Conservation (phyloP, 2,113 vertebrate genomes). For the Abramis brama region DNA sequence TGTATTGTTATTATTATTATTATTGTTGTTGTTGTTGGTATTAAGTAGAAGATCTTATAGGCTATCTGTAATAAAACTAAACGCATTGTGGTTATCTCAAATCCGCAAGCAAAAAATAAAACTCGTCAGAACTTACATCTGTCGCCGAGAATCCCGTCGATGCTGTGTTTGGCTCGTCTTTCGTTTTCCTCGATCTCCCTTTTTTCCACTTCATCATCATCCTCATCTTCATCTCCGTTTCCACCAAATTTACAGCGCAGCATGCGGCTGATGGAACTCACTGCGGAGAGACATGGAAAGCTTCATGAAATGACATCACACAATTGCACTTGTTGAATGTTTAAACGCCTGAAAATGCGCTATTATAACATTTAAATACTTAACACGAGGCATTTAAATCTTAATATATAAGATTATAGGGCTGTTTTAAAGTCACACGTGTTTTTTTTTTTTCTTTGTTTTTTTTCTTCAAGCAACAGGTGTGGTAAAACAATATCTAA, state of each 20-base stretch:
- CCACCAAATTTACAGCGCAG: conserved; percentile 94
- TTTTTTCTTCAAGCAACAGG: background rate
- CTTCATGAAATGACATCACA: background rate
- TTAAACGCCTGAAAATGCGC: background rate
- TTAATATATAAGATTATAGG: background rate
- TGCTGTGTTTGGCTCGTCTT: conserved; percentile 95
- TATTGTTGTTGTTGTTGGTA: background rate
- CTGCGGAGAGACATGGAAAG: conserved; percentile 64
- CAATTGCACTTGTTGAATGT: background rate
- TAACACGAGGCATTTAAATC: background rate
- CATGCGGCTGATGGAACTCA: conserved; percentile 97
- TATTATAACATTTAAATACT: background rate
- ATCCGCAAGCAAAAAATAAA: background rate
- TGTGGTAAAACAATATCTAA: background rate
- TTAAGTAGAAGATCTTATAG: no score
- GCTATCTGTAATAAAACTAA: background rate
- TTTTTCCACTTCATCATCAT: conserved; percentile 92
- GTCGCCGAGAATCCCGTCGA: conserved; percentile 96
- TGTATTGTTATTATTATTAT: background rate
- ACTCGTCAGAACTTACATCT: conserved; percentile 83
- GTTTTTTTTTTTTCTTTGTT: background rate
- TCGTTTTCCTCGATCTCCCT: conserved; percentile 93
- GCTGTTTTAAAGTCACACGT: background rate
- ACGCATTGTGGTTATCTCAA: background rate
- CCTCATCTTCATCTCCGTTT: conserved; percentile 89